phyloP scores from a whole-genome alignment of 2,113 vertebrate genomes.

The Nothoprocta pentlandii region DNA sequence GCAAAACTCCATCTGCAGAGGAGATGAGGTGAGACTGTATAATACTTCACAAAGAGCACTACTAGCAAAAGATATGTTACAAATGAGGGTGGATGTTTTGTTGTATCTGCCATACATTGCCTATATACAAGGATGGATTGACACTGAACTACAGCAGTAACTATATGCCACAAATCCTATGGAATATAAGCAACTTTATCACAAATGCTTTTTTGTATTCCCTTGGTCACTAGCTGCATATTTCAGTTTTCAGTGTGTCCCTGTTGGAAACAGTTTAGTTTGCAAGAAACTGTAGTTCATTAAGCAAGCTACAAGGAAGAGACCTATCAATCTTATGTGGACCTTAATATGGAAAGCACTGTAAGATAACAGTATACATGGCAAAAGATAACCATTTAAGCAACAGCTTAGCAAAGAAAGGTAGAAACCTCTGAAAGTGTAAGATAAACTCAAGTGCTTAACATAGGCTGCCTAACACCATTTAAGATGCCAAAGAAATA shows the following conservation, averaged over 20 bases:
- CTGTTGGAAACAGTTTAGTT: background rate
- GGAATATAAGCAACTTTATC: background rate
- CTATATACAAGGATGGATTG: background rate
- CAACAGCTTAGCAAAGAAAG: background rate
- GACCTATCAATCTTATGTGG: background rate
- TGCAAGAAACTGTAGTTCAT: background rate
- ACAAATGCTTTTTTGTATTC: background rate
- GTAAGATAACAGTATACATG: background rate
- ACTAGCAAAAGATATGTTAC: background rate
- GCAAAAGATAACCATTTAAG: background rate
- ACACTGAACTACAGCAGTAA: background rate
- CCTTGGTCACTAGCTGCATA: background rate
- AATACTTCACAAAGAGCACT: background rate
- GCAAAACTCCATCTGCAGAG: background rate
- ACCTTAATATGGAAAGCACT: background rate
- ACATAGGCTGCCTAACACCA: background rate
- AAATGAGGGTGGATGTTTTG: background rate
- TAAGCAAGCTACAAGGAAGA: background rate
- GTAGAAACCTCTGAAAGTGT: background rate
- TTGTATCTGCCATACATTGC: background rate
- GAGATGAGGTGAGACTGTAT: background rate
- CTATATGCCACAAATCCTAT: background rate
- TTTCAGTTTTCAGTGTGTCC: background rate
- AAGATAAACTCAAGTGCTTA: background rate
- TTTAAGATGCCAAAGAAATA: background rate